Percentiles rank a stretch among this genome's conserved stretches.
Conservation (phyloP, 2,113 vertebrate species). For the Lichenostomus cassidix region DNA sequence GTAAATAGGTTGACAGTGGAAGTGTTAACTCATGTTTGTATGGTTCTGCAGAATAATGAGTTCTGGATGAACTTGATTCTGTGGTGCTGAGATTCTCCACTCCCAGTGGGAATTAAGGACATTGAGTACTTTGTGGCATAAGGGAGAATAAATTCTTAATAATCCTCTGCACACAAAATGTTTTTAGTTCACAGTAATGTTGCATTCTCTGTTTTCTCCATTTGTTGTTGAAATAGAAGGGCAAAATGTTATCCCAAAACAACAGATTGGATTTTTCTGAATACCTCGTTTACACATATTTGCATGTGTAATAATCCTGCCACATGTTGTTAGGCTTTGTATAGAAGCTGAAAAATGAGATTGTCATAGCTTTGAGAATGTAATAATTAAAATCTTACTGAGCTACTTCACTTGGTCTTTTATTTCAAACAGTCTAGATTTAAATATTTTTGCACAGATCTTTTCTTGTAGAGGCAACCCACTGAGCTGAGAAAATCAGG, state of each 20-base stretch:
- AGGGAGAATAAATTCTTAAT: neutral
- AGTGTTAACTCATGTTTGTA: neutral
- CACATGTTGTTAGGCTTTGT: neutral
- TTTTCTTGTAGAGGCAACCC: neutral
- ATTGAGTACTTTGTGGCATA: neutral
- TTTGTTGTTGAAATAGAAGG: neutral
- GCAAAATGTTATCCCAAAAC: conserved; percentile 16
- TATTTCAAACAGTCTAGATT: neutral
- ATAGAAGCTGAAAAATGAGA: conserved; percentile 2
- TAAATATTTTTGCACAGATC: neutral
- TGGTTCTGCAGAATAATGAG: neutral
- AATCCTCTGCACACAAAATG: neutral
- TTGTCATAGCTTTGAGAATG: neutral
- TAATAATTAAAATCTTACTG: conserved; percentile 21
- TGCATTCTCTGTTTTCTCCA: neutral
- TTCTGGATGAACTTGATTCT: neutral
- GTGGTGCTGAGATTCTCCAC: neutral
- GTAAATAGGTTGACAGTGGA: neutral
- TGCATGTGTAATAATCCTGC: neutral
- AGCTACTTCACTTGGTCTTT: neutral
- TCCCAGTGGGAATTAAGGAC: neutral
- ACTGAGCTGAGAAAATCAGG: neutral
- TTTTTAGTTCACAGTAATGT: neutral
- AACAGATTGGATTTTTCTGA: neutral
- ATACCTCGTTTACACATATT: conserved; percentile 10